Percentiles rank a stretch among this genome's conserved stretches.
Conservation (phyloP, 2,888 invertebrate genomes). For the Celastrina argiolus region DNA sequence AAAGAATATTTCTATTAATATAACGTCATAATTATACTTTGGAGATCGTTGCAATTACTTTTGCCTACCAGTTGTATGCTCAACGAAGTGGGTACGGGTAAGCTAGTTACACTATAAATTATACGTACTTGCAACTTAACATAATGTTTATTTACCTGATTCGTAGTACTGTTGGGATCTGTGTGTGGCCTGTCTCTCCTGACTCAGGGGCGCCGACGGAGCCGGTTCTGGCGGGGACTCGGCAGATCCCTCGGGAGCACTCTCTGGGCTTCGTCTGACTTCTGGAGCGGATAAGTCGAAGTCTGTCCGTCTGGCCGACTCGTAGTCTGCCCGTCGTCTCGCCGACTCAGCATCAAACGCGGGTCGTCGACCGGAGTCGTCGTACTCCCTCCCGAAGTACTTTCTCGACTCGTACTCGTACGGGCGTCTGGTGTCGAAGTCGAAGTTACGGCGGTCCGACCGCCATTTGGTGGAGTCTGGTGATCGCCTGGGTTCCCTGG, state of each 20-base stretch:
- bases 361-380: conserved; percentile 62
- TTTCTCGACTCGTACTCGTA: conserved; percentile 63
- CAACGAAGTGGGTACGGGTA: no score
- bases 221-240: conserved; percentile 74
- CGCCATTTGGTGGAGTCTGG: conserved; percentile 70
- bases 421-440: conserved; percentile 63
- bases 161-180: conserved; percentile 71
- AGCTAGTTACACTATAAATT: no score
- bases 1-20: no score
- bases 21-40: no score
- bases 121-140: background rate
- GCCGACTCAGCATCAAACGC: conserved; percentile 68
- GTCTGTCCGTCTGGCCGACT: conserved; percentile 68
- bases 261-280: conserved; percentile 65
- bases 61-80: no score
- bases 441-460: conserved; percentile 67
- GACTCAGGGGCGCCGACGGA: conserved; percentile 64
- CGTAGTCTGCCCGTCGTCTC: conserved; percentile 68
- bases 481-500: conserved; percentile 63
- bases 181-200: conserved; percentile 60
- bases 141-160: conserved; percentile 54
- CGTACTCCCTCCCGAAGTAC: conserved; percentile 56
- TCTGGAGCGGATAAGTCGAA: conserved; percentile 69
- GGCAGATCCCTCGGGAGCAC: conserved; percentile 67
- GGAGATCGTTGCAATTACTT: no score